Evolutionary conservation across 2,113 vertebrate genomes (phyloP), one percentile per base, ranked within the genome.

Genomic region (Pygoscelis antarcticus): DNA sequence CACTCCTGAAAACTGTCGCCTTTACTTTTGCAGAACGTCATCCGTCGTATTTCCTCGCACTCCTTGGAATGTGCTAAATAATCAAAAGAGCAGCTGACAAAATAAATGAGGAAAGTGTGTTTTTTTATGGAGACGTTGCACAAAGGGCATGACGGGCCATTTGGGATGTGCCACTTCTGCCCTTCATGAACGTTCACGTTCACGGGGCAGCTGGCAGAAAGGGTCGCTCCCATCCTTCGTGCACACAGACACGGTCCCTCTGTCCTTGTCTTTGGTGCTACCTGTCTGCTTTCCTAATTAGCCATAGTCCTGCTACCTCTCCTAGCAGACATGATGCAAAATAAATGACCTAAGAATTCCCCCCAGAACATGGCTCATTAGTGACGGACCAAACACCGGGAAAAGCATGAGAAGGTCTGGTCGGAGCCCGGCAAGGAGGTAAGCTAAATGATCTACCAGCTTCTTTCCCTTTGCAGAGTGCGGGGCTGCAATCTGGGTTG

Each of bases 271-370:
- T 96, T 90, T 57, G 47, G 70, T 72, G 78, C 55, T 74, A 85
- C 62, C 91, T 93, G 87, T 77, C 94, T 96, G 91, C 91, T 96
- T 96, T 96, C 94, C 82, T 85, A 95, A 90, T 94, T 87, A 96
- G 32, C 83, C 89, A 19, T 36, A 38, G 75, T 91, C 55, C 64
- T 52, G 70, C 71, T 95, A 65, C 93, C 46, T 92, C 91, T 91
- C 81, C 78, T 79, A 8, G 32, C 95, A 96, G 95, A 74, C 61
- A 3, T 70, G 82, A 97, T 94, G 95, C 74, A 96, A 96, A 97
- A 96, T 97, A 97, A 97, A 96, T 91, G 89, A 94, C 91, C 96
- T 91, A 85, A 95, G 94, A 87, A 87, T 79, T 95, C 87, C 94
- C 87, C 15, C n/a, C 46, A 91, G 87, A 96, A 54, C 89, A 96